These are phyloP conservation scores for Eupithecia subfuscata DNA, from an alignment of 2,888 invertebrate genomes.

Conservation along the genomic window DNA sequence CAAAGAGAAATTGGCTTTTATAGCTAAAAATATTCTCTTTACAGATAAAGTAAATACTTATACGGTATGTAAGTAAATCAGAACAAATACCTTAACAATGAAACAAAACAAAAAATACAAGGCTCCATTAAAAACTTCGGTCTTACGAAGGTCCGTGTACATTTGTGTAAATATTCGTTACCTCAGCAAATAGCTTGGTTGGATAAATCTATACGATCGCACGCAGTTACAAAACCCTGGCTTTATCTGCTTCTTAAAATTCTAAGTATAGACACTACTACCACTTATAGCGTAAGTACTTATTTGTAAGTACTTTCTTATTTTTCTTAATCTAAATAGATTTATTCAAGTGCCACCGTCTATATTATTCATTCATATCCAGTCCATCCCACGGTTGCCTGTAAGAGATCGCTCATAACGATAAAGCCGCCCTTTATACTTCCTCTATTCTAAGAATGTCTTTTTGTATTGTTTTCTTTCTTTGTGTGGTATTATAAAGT, in stretches of 20 bases:
- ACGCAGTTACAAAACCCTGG: slow-evolving; percentile 39
- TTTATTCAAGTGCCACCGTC: too few species aligned
- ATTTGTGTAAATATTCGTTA: background rate
- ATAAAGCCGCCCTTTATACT: too few species aligned
- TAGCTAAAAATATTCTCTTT: background rate
- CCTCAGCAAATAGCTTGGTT: background rate
- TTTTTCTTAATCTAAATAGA: too few species aligned
- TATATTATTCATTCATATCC: too few species aligned
- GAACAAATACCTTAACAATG: background rate
- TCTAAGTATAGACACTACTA: background rate
- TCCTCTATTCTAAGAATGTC: too few species aligned
- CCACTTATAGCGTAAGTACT: background rate
- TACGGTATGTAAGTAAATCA: background rate
- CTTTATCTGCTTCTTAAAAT: slow-evolving; percentile 26
- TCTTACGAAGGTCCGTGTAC: background rate
- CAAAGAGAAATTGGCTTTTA: background rate
- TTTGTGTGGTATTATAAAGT: too few species aligned
- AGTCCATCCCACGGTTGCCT: too few species aligned
- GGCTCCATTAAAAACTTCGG: background rate
- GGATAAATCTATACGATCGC: slow-evolving; percentile 20
- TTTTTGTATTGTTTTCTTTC: too few species aligned
- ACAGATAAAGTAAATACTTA: background rate
- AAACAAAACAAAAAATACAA: background rate
- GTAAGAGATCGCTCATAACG: too few species aligned
- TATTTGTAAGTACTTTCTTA: too few species aligned